phyloP scores from a whole-genome alignment of 2,888 invertebrate species.

The Smittia sp. region DNA sequence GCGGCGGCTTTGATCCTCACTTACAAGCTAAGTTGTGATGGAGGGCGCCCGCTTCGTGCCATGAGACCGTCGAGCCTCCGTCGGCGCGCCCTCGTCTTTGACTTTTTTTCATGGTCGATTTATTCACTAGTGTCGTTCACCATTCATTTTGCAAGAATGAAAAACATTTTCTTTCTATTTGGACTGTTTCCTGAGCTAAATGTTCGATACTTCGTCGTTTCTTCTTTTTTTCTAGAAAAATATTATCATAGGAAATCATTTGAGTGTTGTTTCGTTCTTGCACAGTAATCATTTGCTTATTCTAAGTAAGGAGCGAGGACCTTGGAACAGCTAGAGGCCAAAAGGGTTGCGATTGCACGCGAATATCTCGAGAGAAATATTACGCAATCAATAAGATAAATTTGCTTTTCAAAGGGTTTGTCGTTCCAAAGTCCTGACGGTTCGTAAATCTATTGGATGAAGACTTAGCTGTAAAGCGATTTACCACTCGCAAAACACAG shows the following conservation, averaged over 20 bases:
- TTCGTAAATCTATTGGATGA: not conserved
- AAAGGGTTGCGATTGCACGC: too few relatives aligned
- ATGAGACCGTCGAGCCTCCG: not conserved
- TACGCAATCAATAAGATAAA: not conserved
- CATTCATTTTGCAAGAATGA: constrained; percentile 41
- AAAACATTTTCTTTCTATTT: constrained; percentile 31
- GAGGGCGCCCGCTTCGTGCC: not conserved
- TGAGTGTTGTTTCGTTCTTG: constrained; percentile 32
- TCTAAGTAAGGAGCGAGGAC: constrained; percentile 15
- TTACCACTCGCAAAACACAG: not conserved
- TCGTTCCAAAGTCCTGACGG: not conserved
- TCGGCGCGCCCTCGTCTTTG: constrained; percentile 10
- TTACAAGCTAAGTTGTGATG: constrained; percentile 5
- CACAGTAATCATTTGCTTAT: constrained; percentile 24
- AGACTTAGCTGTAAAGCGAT: not conserved
- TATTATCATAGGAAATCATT: constrained; percentile 16
- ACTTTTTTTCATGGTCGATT: constrained; percentile 14
- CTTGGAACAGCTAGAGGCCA: constrained; percentile 12
- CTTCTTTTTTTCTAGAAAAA: constrained; percentile 30
- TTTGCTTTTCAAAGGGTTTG: not conserved
- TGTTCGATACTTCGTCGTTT: constrained; percentile 7
- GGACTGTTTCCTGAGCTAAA: constrained; percentile 40
- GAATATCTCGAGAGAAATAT: too few relatives aligned
- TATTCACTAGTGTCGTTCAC: not conserved
- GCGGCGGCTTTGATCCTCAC: not conserved